Conservation (phyloP, 2,113 vertebrate species). For the Callipepla californica region DNA sequence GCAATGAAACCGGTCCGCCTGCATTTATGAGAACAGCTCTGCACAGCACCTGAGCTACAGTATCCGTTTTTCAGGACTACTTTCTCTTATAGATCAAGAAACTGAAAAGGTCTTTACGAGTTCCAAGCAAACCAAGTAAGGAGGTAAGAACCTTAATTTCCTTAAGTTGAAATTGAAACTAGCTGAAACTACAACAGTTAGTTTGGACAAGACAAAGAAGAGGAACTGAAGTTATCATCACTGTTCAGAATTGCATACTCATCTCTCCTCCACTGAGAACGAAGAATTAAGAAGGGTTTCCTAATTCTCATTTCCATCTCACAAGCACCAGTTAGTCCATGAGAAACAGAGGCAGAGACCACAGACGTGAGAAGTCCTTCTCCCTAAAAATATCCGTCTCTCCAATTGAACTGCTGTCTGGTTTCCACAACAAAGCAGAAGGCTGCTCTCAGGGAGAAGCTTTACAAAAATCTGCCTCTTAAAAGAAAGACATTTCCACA, state of each 20-base stretch:
- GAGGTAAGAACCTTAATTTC: not conserved
- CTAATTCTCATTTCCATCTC: not conserved
- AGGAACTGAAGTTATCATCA: not conserved
- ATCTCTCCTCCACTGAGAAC: not conserved
- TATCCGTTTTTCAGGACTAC: not conserved
- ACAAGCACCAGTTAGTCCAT: not conserved
- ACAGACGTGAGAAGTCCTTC: not conserved
- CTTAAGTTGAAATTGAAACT: not conserved
- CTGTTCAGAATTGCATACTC: not conserved
- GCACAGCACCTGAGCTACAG: not conserved
- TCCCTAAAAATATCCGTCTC: not conserved
- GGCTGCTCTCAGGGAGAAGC: accelerated
- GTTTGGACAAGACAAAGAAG: not conserved
- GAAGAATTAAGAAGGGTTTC: not conserved
- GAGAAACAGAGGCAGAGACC: not conserved
- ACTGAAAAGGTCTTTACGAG: not conserved
- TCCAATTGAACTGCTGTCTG: not conserved
- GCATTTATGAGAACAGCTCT: not conserved
- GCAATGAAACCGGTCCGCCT: not conserved
- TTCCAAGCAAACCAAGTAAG: not conserved
- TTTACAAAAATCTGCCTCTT: not conserved
- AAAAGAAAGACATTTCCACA: not conserved
- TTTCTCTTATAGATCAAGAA: not conserved
- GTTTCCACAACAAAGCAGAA: slow-evolving; percentile 23
- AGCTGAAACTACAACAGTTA: not conserved